Evolutionary conservation across 2,888 invertebrate genomes (phyloP), one percentile per base, ranked within the genome.

Genomic region (Camponotus fellah): DNA sequence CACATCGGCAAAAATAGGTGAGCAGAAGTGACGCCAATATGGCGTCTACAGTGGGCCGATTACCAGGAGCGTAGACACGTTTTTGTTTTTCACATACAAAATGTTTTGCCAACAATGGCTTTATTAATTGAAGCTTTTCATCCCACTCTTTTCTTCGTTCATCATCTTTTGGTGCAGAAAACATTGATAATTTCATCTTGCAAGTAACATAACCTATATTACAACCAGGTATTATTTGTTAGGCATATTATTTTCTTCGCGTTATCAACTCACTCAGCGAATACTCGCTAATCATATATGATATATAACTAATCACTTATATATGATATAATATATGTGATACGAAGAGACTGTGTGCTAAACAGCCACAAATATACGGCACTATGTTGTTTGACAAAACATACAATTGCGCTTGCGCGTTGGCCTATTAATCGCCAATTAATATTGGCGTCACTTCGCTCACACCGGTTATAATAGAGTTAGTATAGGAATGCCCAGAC

Each of bases 71-170:
- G n/a, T n/a, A n/a, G n/a, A n/a, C n/a, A n/a, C n/a, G n/a, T n/a
- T n/a, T n/a, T n/a, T 58, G 56, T 58, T 58, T 58, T 58, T 58
- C 21, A 21, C 58, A 58, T 12, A 58, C 58, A 58, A 58, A 58
- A 58, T 58, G 21, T 58, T 58, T 58, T 12, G 26, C 3, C 12
- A 58, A 58, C 3, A 58, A 21, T 58, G 12, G 58, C 58, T 58
- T 58, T 21, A 26, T 58, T 58, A 58, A 58, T 58, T 58, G 58
- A 58, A 56, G 56, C n/a, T n/a, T 56, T 56, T 56, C 56, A 3
- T 56, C 21, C n/a, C 56, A 56, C n/a, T 21, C 56, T 56, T 56
- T 56, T 56, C n/a, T 56, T n/a, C 9, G n/a, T 56, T 56, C n/a
- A 56, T 56, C 56, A 56, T 56, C n/a, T 56, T 56, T 56, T 56